These are phyloP conservation scores for Aricia artaxerxes DNA, from an alignment of 2,888 invertebrate species.

Conservation along the genomic window DNA sequence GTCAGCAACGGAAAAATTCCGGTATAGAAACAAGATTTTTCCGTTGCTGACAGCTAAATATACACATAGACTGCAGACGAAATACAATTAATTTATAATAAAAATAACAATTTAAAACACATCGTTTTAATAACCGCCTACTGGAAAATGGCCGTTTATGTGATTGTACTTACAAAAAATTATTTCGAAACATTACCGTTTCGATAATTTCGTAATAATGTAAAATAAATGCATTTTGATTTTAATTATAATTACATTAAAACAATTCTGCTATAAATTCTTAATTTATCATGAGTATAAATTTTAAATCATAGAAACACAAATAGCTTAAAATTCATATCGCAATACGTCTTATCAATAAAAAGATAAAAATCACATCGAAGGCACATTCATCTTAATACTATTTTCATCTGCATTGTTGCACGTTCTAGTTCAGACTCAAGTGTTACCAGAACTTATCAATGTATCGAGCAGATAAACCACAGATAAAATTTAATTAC, in stretches of 20 bases:
- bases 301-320: background rate
- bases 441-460: background rate
- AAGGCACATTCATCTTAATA: conserved; percentile 1
- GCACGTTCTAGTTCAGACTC: background rate
- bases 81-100: too few species aligned
- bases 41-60: too few species aligned
- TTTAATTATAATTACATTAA: background rate
- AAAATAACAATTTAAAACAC: too few species aligned
- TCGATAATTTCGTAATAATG: background rate
- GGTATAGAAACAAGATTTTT: background rate
- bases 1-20: too few species aligned
- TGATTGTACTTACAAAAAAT: background rate
- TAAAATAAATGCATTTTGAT: conserved; percentile 1
- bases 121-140: too few species aligned
- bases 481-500: background rate
- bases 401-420: background rate
- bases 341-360: background rate
- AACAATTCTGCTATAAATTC: background rate
- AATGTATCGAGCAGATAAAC: background rate
- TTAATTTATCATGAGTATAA: background rate
- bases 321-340: background rate
- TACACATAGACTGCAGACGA: too few species aligned
- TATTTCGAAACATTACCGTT: background rate
- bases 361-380: conserved; percentile 1
- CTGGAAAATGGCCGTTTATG: too few species aligned